These are phyloP conservation scores for Crypturellus undulatus DNA, from an alignment of 2,113 vertebrate genomes.

Conservation along the genomic window DNA sequence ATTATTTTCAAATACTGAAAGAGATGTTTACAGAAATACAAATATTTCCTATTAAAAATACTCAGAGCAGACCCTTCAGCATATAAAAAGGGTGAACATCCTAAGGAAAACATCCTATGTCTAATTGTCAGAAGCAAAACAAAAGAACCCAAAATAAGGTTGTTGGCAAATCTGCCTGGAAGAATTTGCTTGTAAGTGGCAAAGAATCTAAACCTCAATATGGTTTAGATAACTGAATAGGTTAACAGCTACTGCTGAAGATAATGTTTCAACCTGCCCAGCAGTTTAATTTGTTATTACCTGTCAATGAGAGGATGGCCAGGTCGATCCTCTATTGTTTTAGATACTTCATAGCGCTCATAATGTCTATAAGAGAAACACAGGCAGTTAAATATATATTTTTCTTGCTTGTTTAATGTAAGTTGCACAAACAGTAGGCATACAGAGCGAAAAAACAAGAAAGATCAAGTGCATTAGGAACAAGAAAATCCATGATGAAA, in stretches of 20 bases:
- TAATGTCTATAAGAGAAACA: slow-evolving; percentile 46
- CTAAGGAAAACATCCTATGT: neutral
- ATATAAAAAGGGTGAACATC: neutral
- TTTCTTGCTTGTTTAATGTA: no score
- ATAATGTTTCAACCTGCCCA: neutral
- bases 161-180: neutral
- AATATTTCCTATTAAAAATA: neutral
- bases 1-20: neutral
- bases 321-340: slow-evolving; percentile 46
- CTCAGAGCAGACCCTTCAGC: neutral
- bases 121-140: neutral
- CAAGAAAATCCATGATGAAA: neutral
- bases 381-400: neutral
- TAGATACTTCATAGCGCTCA: slow-evolving; percentile 53
- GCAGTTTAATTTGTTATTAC: neutral
- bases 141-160: neutral
- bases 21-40: neutral
- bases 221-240: neutral
- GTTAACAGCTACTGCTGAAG: neutral
- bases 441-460: neutral
- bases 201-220: neutral
- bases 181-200: neutral
- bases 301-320: slow-evolving; percentile 58
- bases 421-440: neutral
- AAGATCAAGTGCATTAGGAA: neutral